These are phyloP conservation scores for Tauraco hartlaubi DNA, from an alignment of 2,797 vertebrate genomes.

Conservation along the genomic window DNA sequence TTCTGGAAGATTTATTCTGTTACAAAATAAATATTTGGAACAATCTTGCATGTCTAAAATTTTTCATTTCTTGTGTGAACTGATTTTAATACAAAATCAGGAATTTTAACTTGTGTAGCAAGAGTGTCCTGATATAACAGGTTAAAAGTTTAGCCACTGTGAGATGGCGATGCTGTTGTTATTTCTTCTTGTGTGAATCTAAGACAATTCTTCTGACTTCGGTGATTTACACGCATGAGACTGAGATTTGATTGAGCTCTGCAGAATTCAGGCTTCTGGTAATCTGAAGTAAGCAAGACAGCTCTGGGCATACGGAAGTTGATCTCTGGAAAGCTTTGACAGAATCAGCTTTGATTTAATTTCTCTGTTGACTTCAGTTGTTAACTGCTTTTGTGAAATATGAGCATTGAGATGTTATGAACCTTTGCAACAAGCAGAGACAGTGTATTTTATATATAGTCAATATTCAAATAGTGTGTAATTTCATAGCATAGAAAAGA, in stretches of 20 bases:
- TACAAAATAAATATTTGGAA: neutral
- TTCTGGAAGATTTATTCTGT: neutral
- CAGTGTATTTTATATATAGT: neutral
- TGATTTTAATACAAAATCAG: neutral
- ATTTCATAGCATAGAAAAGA: neutral
- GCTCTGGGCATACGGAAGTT: neutral
- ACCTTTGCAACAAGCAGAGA: neutral
- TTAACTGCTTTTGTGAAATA: neutral
- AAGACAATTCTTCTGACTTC: neutral
- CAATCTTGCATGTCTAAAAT: neutral
- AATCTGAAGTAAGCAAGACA: neutral
- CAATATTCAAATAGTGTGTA: neutral
- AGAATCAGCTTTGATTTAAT: neutral
- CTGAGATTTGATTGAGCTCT: neutral
- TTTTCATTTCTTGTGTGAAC: neutral
- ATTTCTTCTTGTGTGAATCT: neutral
- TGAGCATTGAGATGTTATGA: neutral
- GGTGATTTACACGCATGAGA: neutral
- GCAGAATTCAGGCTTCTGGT: neutral
- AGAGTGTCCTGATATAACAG: neutral
- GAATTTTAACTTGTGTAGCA: neutral
- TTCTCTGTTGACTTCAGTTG: neutral
- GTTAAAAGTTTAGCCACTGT: neutral
- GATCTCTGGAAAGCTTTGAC: neutral
- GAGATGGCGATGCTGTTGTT: neutral